Conservation (phyloP, 2,797 vertebrate genomes). For the Telmatherina bonti region DNA sequence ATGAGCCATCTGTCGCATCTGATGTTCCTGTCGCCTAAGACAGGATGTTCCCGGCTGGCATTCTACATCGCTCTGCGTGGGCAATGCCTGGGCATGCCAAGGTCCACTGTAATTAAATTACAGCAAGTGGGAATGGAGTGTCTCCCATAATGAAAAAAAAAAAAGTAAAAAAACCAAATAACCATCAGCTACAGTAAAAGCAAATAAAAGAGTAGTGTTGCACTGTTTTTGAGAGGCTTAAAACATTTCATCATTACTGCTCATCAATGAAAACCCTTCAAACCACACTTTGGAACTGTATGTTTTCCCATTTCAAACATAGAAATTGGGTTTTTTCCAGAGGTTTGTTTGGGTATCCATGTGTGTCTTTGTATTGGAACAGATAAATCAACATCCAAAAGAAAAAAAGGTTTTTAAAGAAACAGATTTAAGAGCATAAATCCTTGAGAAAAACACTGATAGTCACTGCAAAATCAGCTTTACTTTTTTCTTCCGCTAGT, state of each 20-base stretch:
- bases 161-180: slow-evolving; percentile 22
- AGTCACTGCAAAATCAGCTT: not conserved
- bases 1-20: slow-evolving; percentile 87
- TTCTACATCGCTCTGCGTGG: slow-evolving; percentile 71
- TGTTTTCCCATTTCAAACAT: not conserved
- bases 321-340: slow-evolving; percentile 12
- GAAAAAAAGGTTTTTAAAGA: slow-evolving; percentile 32
- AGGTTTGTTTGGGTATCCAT: slow-evolving; percentile 20
- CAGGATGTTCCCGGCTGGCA: slow-evolving; percentile 83
- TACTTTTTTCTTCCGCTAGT: not conserved
- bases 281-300: not conserved
- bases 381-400: slow-evolving; percentile 51
- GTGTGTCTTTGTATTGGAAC: slow-evolving; percentile 35
- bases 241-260: not conserved
- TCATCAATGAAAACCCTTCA: not conserved
- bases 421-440: slow-evolving; percentile 48
- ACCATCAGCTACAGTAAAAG: slow-evolving; percentile 12
- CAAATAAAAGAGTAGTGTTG: slow-evolving; percentile 36
- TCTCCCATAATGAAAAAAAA: slow-evolving; percentile 41
- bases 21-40: slow-evolving; percentile 82
- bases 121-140: slow-evolving; percentile 69
- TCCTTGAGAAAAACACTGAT: slow-evolving; percentile 36
- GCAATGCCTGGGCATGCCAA: slow-evolving; percentile 76
- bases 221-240: slow-evolving; percentile 7
- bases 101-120: slow-evolving; percentile 87